Evolutionary conservation across 2,113 vertebrate species (phyloP).

Genomic region (Etia nguti): DNA sequence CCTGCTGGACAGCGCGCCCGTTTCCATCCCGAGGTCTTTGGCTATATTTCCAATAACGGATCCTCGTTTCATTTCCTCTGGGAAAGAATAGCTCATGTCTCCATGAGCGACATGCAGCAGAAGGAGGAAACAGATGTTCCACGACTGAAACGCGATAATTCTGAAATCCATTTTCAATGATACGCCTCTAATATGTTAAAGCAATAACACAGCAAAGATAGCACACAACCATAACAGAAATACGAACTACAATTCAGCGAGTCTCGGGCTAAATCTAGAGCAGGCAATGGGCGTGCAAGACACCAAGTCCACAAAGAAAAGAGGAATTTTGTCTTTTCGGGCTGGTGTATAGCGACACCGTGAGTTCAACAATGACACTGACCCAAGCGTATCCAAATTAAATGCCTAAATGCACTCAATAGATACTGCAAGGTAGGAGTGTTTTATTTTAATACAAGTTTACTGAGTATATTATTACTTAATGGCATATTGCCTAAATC

Average conservation of each 20-base stretch:
- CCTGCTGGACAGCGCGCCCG: slow-evolving; percentile 28
- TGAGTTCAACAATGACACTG: not conserved
- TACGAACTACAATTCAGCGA: not conserved
- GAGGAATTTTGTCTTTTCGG: not conserved
- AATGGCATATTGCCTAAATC: not conserved
- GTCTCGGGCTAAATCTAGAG: accelerated
- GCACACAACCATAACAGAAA: not conserved
- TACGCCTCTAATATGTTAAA: accelerated
- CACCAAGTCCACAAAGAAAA: not conserved
- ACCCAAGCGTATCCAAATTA: not conserved
- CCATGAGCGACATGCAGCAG: not conserved
- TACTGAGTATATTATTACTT: accelerated
- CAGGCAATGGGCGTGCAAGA: not conserved
- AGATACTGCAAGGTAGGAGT: not conserved
- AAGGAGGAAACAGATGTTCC: not conserved
- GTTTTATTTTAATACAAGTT: not conserved
- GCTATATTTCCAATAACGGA: slow-evolving; percentile 71
- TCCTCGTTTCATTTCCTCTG: slow-evolving; percentile 73
- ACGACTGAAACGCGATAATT: accelerated
- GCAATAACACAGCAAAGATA: not conserved
- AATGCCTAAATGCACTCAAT: not conserved
- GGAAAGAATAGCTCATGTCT: slow-evolving; percentile 70
- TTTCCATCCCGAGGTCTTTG: slow-evolving; percentile 71
- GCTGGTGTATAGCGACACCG: slow-evolving; percentile 39
- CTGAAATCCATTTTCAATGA: not conserved